These are phyloP conservation scores for Mycetomoellerius zeteki DNA, from an alignment of 1,140 invertebrate species.

Conservation along the genomic window DNA sequence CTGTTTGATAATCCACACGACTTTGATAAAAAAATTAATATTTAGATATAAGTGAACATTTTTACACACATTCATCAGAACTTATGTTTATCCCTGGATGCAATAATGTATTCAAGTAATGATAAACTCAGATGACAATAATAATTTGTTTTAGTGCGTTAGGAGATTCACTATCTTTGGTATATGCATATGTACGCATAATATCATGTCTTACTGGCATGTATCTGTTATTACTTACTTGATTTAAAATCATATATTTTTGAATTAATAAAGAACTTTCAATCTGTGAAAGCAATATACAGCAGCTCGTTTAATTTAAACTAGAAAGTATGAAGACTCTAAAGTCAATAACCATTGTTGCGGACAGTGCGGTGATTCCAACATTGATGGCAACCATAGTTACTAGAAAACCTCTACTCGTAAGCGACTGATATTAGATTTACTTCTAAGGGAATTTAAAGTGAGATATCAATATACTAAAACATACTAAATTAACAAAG, in stretches of 20 bases:
- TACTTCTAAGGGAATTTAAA: too few relatives aligned
- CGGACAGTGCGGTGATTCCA: neutral
- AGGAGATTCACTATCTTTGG: neutral
- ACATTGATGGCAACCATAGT: neutral
- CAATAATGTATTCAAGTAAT: neutral
- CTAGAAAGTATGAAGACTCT: neutral
- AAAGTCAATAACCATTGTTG: neutral
- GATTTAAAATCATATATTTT: too few relatives aligned
- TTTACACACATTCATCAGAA: neutral
- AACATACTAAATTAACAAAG: too few relatives aligned
- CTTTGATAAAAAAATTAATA: neutral
- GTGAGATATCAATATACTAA: too few relatives aligned
- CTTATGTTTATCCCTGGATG: neutral
- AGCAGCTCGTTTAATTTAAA: neutral
- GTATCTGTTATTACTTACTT: too few relatives aligned
- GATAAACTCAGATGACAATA: too few relatives aligned
- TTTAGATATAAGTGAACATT: neutral
- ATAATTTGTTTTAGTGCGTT: too few relatives aligned
- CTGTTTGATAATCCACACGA: neutral
- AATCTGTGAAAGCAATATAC: neutral
- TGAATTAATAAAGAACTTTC: neutral
- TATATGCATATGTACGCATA: neutral
- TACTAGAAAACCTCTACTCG: neutral
- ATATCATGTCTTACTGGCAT: neutral
- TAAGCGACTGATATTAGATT: neutral